These are phyloP conservation scores for Isichthys henryi DNA, from an alignment of 2,113 vertebrate species.

Conservation along the genomic window DNA sequence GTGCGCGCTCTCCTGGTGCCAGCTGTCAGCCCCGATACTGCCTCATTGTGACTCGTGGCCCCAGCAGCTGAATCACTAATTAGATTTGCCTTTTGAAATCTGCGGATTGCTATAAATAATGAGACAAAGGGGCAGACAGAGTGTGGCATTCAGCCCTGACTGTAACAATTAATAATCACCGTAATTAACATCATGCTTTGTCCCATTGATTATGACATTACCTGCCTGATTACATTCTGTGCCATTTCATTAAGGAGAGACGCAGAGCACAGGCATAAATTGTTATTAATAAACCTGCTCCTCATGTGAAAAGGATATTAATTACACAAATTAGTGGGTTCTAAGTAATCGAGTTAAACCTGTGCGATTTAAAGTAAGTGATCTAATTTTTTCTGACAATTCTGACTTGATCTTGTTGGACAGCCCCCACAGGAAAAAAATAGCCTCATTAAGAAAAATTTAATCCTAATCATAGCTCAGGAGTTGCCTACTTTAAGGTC, in stretches of 20 bases:
- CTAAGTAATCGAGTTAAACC: conserved; percentile 89
- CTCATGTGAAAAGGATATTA: conserved; percentile 74
- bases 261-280: conserved; percentile 65
- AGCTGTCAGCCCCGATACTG: conserved; percentile 56
- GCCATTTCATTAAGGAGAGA: conserved; percentile 60
- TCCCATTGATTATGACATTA: conserved; percentile 84
- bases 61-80: conserved; percentile 66
- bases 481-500: conserved; percentile 89
- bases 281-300: conserved; percentile 94
- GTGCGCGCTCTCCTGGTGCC: conserved; percentile 43
- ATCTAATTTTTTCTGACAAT: conserved; percentile 92
- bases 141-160: conserved; percentile 72
- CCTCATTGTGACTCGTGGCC: conserved; percentile 45
- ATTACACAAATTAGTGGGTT: conserved; percentile 92
- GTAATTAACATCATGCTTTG: conserved; percentile 82
- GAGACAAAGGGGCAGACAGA: conserved; percentile 63
- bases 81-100: conserved; percentile 63
- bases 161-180: conserved; percentile 75
- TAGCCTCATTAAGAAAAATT: conserved; percentile 98
- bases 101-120: conserved; percentile 64
- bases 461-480: conserved; percentile 99
- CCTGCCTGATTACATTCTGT: conserved; percentile 73
- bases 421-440: conserved; percentile 75
- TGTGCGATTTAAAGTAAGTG: conserved; percentile 94
- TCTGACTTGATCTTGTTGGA: conserved; percentile 68